Evolutionary conservation across 2,113 vertebrate genomes (phyloP).

Genomic region (Platysteira castanea): DNA sequence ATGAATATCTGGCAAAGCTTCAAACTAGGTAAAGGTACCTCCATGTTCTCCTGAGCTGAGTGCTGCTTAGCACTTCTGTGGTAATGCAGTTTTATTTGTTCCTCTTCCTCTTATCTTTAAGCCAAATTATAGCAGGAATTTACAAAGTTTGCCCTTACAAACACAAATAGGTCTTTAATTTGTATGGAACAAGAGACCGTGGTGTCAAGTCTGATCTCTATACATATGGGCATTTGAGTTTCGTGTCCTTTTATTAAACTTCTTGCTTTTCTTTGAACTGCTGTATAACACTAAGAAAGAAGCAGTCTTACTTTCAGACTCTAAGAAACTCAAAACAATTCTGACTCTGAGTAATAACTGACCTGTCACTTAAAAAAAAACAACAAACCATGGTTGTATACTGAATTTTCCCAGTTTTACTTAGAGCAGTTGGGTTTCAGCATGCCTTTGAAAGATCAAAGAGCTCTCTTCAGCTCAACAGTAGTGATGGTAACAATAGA

Average conservation of each 20-base stretch:
- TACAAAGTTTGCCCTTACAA: not conserved
- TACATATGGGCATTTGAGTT: not conserved
- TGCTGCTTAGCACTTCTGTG: not conserved
- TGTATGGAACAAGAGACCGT: not conserved
- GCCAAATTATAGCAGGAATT: not conserved
- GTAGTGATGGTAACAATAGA: not conserved
- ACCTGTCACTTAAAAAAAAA: not conserved
- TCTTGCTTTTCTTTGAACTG: not conserved
- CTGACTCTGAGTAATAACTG: not conserved
- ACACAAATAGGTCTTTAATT: constrained; percentile 5
- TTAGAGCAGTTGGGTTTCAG: not conserved
- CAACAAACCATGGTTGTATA: not conserved
- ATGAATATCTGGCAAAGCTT: not conserved
- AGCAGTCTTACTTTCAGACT: not conserved
- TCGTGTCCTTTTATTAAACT: not conserved
- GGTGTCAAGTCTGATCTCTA: not conserved
- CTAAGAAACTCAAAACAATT: not conserved
- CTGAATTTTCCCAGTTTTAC: not conserved
- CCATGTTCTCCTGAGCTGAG: not conserved
- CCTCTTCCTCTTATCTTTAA: not conserved
- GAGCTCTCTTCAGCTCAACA: not conserved
- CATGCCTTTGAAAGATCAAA: not conserved
- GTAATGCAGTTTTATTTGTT: not conserved
- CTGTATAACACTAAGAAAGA: not conserved
- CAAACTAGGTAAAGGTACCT: not conserved